Evolutionary conservation across 2,888 invertebrate genomes (phyloP), one percentile per base, ranked within the genome.

Genomic region (Tipula confusa): DNA sequence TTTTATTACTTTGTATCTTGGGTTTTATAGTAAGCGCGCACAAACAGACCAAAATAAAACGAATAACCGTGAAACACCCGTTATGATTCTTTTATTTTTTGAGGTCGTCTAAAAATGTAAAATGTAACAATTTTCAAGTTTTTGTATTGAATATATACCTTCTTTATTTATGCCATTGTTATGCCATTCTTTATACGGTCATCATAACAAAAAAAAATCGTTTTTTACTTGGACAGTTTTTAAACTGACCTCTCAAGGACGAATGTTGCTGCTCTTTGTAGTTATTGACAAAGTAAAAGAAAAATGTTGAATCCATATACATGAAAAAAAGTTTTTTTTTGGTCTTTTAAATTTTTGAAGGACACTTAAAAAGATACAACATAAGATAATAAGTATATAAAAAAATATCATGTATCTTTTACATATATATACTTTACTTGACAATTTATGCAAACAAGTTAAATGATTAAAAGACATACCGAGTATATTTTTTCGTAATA

Each of bases 11-110:
- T 64, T 1, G 24, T 31, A 31, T 31, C 31, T 31, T 31, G 31
- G 31, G 7, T 31, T 31, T 3, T 31, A 31, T 31, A 31, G n/a
- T 43, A 64, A 64, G 13, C 15, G 64, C 24, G 13, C 15, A 24
- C 24, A 24, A 64, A 24, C 24, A 64, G 18, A 64, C 24, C 64
- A 64, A 24, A 64, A 64, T 24, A 64, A 64, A 64, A 64, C 24
- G 24, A 64, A 64, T 64, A 64, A 64, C 64, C 64, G 64, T 64
- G 64, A 64, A 64, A 64, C 64, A 64, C 64, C 64, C 64, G 64
- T 64, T 64, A 64, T 64, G 9, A 24, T 64, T 64, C 9, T n/a
- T 38, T 7, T 38, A 38, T n/a, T 18, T 64, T 64, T 64, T 64
- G 64, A 64, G 64, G 64, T 64, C 64, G 64, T 64, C 64, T 24